Evolutionary conservation across 2,113 vertebrate species (phyloP).

Genomic region (Hydrolagus affinis): DNA sequence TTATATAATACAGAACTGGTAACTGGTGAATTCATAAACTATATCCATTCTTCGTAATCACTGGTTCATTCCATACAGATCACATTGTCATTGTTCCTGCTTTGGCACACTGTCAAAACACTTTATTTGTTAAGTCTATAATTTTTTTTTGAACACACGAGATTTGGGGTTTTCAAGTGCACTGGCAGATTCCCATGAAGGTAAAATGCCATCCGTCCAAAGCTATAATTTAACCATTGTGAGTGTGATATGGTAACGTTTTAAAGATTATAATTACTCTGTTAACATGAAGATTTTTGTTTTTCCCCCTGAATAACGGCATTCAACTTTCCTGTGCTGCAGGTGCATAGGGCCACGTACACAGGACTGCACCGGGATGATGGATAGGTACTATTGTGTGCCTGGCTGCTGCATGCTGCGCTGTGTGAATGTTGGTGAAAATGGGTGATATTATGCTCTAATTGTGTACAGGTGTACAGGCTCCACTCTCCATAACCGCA

Average conservation of each 20-base stretch:
- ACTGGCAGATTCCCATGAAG: constrained; percentile 24
- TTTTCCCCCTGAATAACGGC: constrained; percentile 20
- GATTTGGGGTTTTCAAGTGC: not conserved
- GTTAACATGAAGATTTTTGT: constrained; percentile 29
- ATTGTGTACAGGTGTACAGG: constrained; percentile 72
- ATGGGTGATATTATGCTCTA: constrained; percentile 58
- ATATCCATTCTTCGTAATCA: constrained; percentile 27
- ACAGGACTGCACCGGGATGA: constrained; percentile 91
- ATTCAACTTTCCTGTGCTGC: constrained; percentile 39
- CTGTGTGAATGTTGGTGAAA: constrained; percentile 43
- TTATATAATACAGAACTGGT: constrained; percentile 5
- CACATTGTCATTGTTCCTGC: constrained; percentile 19
- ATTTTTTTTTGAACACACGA: not conserved
- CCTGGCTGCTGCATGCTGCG: constrained; percentile 60
- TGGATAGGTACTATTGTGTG: constrained; percentile 86
- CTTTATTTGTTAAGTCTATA: constrained; percentile 1
- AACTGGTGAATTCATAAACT: constrained; percentile 13
- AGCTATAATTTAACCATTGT: constrained; percentile 29
- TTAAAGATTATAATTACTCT: constrained; percentile 24
- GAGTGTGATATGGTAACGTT: constrained; percentile 27
- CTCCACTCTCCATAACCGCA: constrained; percentile 68
- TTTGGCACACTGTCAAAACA: constrained; percentile 1
- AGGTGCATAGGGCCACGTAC: constrained; percentile 86
- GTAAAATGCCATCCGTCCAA: constrained; percentile 10
- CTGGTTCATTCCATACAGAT: constrained; percentile 27